Base-by-base conservation (phyloP, 2,113 vertebrate species). In the Phylloscopus trochilus region DNA sequence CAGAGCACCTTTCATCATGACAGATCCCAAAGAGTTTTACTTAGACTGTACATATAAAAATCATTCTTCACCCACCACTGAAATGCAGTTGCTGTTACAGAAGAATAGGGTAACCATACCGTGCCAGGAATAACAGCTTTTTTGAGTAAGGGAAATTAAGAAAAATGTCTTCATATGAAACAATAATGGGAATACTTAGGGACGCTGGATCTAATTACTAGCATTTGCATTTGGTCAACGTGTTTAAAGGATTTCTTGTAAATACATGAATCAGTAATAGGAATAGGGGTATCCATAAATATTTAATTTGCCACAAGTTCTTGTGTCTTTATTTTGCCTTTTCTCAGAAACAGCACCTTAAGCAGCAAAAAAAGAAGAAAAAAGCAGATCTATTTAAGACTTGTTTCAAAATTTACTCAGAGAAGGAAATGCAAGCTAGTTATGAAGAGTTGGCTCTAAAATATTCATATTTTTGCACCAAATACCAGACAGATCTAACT, bases 1-100 rank as follows among this genome's bases (percentile, higher is more conserved):
- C 62, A 87, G 92, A 95, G 44, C 64, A 93, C 92, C 92, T 96
- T 95, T 97, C 87, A 96, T 93, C 87, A 67, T 93, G 66, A 87
- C 67, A 68, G 76, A 80, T 86, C 87, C 33, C 68, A 62, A 83
- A 31, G 56, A 90, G 69, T 86, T 95, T 92, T 70, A 83, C 70
- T 69, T 62, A 87, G 41, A 46, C 72, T 76, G n/a, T 79, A 63
- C 60, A 43, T 77, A 91, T 55, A 93, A 95, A 83, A 89, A 51
- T 82, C 55, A 78, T 77, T 92, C 59, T 87, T 91, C 55, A 75
- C 30, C 73, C 66, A 69, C 68, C 56, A 75, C 64, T 92, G 92
- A 96, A 93, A 87, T 78, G 41, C 47, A 77, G 59, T 90, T 74
- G 64, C 68, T 88, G 66, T 47, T 92, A 51, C 56, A 91, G 68